Base-by-base conservation (phyloP, 1,140 invertebrate genomes). In the Drosophila kurseongensis region DNA sequence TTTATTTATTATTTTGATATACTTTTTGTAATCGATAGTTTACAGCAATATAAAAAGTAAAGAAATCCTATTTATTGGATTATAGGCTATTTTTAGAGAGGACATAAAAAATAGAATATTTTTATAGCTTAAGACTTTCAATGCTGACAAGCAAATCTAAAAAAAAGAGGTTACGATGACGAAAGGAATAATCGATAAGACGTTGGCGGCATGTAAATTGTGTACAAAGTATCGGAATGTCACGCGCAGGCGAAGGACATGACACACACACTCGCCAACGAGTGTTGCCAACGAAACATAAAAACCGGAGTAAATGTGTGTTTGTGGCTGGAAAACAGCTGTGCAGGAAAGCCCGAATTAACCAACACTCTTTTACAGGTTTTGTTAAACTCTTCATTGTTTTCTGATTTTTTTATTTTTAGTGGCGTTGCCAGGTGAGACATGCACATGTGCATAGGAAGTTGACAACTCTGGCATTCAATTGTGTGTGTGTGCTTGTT, bases 171-270 rank as follows among this genome's bases (percentile, higher is more conserved):
- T 23, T 27, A 14, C 47, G 27, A 48, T 50, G 27, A 50, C 8
- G n/a, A 27, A 56, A 47, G 73, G 48, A 82, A 68, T 86, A 86
- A 88, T 86, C 82, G 82, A 86, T 86, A 88, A 62, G 73, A 51
- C 51, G 45, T 65, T 84, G 68, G 76, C 62, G 50, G 80, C 76
- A 71, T 78, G 75, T 69, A 82, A 78, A 78, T 57, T 71, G 66
- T 88, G 71, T 86, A 86, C 80, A 88, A 83, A 65, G 77, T 88
- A 86, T 86, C 84, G 83, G 75, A 86, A 86, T 83, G 83, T 83
- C 78, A 86, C 79, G 82, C 83, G 83, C 83, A 88, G 78, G 83
- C 78, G 83, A 85, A 85, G 83, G 78, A 85, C 69, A 86, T 40
- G 32, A 78, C 77, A 58, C 77, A 73, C 57, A 79, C 81, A 51